Base-by-base conservation (phyloP, 2,797 vertebrate genomes). In the Trichosurus vulpecula region DNA sequence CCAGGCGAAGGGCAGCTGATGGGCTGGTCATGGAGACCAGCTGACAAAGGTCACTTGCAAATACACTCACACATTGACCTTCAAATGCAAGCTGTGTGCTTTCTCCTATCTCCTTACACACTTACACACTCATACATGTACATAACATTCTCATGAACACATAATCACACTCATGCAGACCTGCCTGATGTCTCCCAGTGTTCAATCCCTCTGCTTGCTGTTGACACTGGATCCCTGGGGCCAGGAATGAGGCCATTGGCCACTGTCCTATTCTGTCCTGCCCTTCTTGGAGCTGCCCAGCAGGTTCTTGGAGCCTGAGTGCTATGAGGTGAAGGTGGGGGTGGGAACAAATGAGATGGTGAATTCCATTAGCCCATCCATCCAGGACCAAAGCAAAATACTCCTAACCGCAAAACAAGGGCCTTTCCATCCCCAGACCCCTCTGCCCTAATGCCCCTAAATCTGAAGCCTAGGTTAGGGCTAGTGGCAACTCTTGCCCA, bases 31-130 rank as follows among this genome's bases (percentile, higher is more conserved):
- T 87, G 74, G 41, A 87, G 74, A 51, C 41, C 74, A 87, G 74
- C 41, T 87, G 74, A 87, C 74, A 51, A 87, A 87, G 74, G 74
- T 87, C 74, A 87, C 74, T 87, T 87, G 74, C 74, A 87, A 87
- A 87, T 47, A 41, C 19, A 87, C 74, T 47, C 41, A 27, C 41
- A 3, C 8, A 27, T 4, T 27, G 74, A 51, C 41, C 74, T 51
- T 51, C 41, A 47, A 12, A 87, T 87, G 22, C 41, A 51, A 51
- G 41, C 74, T 87, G 74, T 47, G n/a, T 27, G 27, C 74, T 87
- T 87, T 87, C 10, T 87, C 9, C 22, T 87, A 87, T 81, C n/a
- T 6, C 19, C 61, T 25, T 66, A 22, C 22, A 11, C 41, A 27
- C 25, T 81, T 87, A 47, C 25, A 74, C 66, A 87, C 41, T 27